Percentiles rank a stretch among this genome's conserved stretches.
Conservation (phyloP, 2,888 invertebrate genomes). For the Crossocerus cetratus region DNA sequence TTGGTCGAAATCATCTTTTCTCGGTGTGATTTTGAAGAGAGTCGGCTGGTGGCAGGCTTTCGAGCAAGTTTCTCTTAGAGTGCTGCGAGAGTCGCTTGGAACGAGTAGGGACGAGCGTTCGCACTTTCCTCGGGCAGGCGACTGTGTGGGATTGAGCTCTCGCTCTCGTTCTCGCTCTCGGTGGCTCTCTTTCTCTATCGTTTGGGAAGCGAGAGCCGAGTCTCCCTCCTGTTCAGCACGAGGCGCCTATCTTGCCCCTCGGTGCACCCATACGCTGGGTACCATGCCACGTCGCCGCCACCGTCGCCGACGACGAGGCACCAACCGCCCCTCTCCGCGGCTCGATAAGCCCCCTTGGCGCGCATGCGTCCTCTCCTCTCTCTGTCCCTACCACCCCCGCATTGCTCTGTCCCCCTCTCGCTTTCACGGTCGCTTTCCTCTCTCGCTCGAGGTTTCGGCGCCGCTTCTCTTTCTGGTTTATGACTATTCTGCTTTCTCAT, state of each 20-base stretch:
- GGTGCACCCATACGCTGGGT: constrained; percentile 44
- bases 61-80: too few relatives aligned
- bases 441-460: not conserved
- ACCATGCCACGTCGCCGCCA: constrained; percentile 53
- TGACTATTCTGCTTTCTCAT: constrained; percentile 16
- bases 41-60: too few relatives aligned
- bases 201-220: constrained; percentile 36
- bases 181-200: constrained; percentile 37
- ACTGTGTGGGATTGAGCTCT: not conserved
- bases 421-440: constrained; percentile 14
- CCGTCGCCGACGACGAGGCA: constrained; percentile 62
- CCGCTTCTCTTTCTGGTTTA: constrained; percentile 13
- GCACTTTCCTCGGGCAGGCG: too few relatives aligned
- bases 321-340: constrained; percentile 64
- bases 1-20: too few relatives aligned
- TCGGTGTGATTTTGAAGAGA: too few relatives aligned
- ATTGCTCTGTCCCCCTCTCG: constrained; percentile 41
- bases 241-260: constrained; percentile 41
- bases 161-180: constrained; percentile 32
- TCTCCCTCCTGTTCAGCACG: constrained; percentile 41
- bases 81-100: too few relatives aligned
- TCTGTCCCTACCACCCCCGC: constrained; percentile 74
- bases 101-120: too few relatives aligned
- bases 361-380: constrained; percentile 47
- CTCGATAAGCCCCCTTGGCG: constrained; percentile 61